These are phyloP conservation scores for Mythimna impura DNA, from an alignment of 2,888 invertebrate species.

Conservation along the genomic window DNA sequence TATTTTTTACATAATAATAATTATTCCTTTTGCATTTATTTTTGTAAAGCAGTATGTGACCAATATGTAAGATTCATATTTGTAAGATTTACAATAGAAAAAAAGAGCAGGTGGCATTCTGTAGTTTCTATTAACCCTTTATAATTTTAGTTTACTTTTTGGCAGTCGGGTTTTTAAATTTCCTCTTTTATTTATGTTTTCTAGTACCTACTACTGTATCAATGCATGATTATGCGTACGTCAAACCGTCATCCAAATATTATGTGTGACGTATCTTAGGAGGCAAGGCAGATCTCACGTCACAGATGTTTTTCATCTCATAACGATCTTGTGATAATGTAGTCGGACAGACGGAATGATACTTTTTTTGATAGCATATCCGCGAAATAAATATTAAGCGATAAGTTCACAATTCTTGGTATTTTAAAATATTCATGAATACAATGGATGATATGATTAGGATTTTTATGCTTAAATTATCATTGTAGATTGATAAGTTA, in stretches of 20 bases:
- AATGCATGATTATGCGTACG: slow-evolving; percentile 8
- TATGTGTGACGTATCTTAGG: slow-evolving; percentile 40
- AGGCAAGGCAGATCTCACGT: slow-evolving; percentile 33
- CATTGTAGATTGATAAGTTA: not conserved
- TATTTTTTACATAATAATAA: no score
- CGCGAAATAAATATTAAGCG: slow-evolving; percentile 10
- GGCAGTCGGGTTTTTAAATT: no score
- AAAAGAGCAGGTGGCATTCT: no score
- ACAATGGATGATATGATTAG: slow-evolving; percentile 4
- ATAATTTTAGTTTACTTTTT: no score
- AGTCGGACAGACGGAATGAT: slow-evolving; percentile 8
- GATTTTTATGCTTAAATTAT: not conserved
- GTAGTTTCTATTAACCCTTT: no score
- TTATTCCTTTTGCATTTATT: no score
- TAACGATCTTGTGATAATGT: slow-evolving; percentile 33
- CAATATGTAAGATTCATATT: no score
- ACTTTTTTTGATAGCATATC: slow-evolving; percentile 18
- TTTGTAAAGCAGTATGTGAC: no score
- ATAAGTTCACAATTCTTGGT: slow-evolving; percentile 11
- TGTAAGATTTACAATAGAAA: no score
- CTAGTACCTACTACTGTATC: not conserved
- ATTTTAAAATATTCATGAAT: slow-evolving; percentile 20
- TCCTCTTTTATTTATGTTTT: not conserved
- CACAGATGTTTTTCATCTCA: slow-evolving; percentile 50
- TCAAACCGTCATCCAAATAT: slow-evolving; percentile 37